Evolutionary conservation across 2,888 invertebrate species (phyloP), one percentile per base, ranked within the genome.

Genomic region (Orgyia antiqua): DNA sequence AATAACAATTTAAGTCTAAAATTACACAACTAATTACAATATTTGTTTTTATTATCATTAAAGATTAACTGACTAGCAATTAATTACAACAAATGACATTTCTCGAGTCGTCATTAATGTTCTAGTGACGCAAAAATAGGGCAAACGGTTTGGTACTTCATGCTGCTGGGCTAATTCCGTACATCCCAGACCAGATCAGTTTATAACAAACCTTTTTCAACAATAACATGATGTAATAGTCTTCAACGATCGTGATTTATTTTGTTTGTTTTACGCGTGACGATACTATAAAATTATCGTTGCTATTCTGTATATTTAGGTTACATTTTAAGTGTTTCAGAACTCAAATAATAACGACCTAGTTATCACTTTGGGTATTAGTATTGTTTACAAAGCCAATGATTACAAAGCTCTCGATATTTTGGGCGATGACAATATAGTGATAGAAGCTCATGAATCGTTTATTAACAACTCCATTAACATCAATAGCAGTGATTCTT

Each of bases 101-200:
- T 49, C 39, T 33, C 29, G 36, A 29, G 10, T 29, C 21, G 31
- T 21, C 17, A 26, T 10, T 25, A 19, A 27, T 24, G 19, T 13
- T 19, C 7, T 9, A 31, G 31, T 32, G 25, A 28, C 29, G 29
- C 21, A 35, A 27, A 51, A 33, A 12, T 53, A 50, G 50, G 44
- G 43, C 53, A 39, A 27, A 18, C 17, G 36, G 34, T 34, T 31
- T 23, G 29, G 36, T 37, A 34, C 36, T 28, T 13, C 10, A 33
- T 34, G 39, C 45, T 27, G 23, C 23, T 32, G 25, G 33, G 29
- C 53, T 51, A 51, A 50, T 41, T 51, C 36, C 27, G 45, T 35
- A 39, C 44, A 15, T 25, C 42, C 35, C 43, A 38, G 49, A 33
- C 36, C 29, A 28, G 27, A 9, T n/a, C 36, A 32, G 38, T 48